Conservation (phyloP, 2,113 vertebrate species). For the Lutjanus erythropterus region DNA sequence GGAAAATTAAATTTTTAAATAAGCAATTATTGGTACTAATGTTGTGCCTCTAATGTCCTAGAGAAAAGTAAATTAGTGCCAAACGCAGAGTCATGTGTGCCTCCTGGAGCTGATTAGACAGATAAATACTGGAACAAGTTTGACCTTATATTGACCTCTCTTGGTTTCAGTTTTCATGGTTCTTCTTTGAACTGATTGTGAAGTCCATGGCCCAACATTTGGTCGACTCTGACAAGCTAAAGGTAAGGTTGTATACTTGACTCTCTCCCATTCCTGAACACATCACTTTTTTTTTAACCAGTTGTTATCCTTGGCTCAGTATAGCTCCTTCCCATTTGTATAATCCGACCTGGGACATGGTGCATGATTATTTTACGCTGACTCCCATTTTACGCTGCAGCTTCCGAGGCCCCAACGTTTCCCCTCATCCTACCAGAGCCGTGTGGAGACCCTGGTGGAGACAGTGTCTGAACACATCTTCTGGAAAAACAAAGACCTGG, state of each 20-base stretch:
- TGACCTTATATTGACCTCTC: slow-evolving; percentile 29
- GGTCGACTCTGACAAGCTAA: slow-evolving; percentile 88
- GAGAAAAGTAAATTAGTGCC: not conserved
- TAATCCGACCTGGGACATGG: not conserved
- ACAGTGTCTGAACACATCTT: slow-evolving; percentile 91
- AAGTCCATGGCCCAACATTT: slow-evolving; percentile 98
- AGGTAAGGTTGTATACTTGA: slow-evolving; percentile 82
- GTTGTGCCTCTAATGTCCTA: not conserved
- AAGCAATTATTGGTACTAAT: not conserved
- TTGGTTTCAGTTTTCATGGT: slow-evolving; percentile 93
- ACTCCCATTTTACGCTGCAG: slow-evolving; percentile 77
- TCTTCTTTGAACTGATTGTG: slow-evolving; percentile 95
- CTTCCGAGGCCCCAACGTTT: slow-evolving; percentile 91
- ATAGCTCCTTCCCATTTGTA: not conserved
- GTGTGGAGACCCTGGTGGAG: slow-evolving; percentile 92
- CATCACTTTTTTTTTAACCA: not conserved
- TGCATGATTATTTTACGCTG: not conserved
- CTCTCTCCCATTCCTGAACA: not conserved
- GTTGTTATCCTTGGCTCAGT: not conserved
- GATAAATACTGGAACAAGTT: not conserved
- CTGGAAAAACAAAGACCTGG: slow-evolving; percentile 92
- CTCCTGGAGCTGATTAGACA: not conserved
- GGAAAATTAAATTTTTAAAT: not conserved
- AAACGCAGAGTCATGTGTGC: not conserved
- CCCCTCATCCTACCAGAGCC: slow-evolving; percentile 91